Base-by-base conservation (phyloP, 2,113 vertebrate species). In the Pelusios castaneus region DNA sequence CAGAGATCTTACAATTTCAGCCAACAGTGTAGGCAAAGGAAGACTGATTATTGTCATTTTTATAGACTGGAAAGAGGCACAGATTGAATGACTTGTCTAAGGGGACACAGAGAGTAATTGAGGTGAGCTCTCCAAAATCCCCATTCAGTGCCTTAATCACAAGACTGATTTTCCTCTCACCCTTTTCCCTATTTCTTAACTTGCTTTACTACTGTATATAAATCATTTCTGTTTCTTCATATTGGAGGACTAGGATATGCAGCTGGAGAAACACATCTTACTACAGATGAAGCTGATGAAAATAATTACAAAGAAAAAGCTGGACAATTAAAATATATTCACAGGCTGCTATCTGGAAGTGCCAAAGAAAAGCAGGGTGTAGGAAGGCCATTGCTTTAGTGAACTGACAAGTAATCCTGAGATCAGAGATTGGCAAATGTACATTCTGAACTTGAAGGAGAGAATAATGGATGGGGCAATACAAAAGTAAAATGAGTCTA, bases 391-490 rank as follows among this genome's bases (percentile, higher is more conserved):
- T 29, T 81, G 38, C 41, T 49, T 83, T 55, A 91, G n/a, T 41
- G 9, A 4, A 22, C 85, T 89, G 82, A 70, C 82, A 90, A 73
- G 73, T 82, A 10, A 19, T 54, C 43, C 8, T 91, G n/a, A 73
- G 67, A n/a, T 77, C 12, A 41, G 22, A 63, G 76, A 75, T 84
- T 75, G 56, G 54, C 82, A 45, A 8, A 73, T 93, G 81, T 93
- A 92, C 89, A 52, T 85, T 2, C 43, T 89, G 56, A 51, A 67
- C 10, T 41, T 92, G 89, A 83, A 95, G 10, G 34, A 4, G 0
- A 82, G 52, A 87, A 77, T 86, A 87, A 77, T 86, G 22, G 70
- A 91, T 29, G 12, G 56, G 87, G 94, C 90, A 87, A 2, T 89
- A 77, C 49, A 93, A 51, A 3, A 1, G 17, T 41, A 34, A n/a